These are phyloP conservation scores for Zonitis immaculata DNA, from an alignment of 2,888 invertebrate species.

Conservation along the genomic window DNA sequence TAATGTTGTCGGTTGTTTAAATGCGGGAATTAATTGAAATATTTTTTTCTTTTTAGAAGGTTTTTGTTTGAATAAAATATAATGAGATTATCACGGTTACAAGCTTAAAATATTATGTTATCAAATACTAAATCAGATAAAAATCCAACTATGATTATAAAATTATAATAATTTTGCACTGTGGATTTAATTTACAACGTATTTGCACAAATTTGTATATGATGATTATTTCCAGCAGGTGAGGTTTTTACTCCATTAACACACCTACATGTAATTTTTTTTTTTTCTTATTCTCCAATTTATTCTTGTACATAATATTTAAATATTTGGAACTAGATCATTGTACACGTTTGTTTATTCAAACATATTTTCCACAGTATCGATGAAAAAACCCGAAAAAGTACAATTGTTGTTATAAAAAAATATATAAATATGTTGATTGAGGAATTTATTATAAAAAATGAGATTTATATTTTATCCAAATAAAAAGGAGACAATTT, in stretches of 20 bases:
- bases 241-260: constrained; percentile 18
- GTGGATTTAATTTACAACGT: constrained; percentile 29
- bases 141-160: constrained; percentile 19
- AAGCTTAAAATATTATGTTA: constrained; percentile 27
- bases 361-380: constrained; percentile 40
- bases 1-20: constrained; percentile 1
- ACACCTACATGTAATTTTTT: constrained; percentile 10
- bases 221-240: constrained; percentile 23
- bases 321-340: constrained; percentile 10
- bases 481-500: constrained; percentile 26
- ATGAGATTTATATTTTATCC: constrained; percentile 31
- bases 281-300: constrained; percentile 10
- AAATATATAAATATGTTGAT: constrained; percentile 20
- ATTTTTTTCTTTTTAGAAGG: constrained; percentile 40
- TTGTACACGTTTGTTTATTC: constrained; percentile 17
- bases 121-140: constrained; percentile 27
- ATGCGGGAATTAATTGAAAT: constrained; percentile 23
- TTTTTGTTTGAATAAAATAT: constrained; percentile 24
- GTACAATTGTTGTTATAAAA: constrained; percentile 16
- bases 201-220: constrained; percentile 25
- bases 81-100: constrained; percentile 23
- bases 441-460: constrained; percentile 27
- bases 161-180: constrained; percentile 24
- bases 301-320: constrained; percentile 3
- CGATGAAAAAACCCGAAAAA: constrained; percentile 31